phyloP scores from a whole-genome alignment of 1,140 invertebrate species.

The Paramacrobiotus metropolitanus region DNA sequence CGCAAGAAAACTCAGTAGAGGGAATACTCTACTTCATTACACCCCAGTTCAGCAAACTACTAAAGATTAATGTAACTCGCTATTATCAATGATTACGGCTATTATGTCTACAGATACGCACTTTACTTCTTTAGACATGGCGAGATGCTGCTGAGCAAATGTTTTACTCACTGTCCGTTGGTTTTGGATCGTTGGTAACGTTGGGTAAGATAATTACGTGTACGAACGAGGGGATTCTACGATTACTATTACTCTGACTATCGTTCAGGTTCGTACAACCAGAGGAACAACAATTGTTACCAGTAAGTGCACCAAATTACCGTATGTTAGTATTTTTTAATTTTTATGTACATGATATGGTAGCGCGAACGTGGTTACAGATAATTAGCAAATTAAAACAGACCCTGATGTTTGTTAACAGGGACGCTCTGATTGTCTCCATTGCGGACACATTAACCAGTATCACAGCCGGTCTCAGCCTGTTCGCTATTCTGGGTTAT shows the following conservation, averaged over 20 bases:
- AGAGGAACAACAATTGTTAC: slow-evolving; percentile 5
- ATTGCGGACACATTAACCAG: slow-evolving; percentile 25
- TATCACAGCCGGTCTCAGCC: slow-evolving; percentile 23
- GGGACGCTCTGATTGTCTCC: slow-evolving; percentile 49
- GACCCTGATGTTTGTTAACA: slow-evolving; percentile 14
- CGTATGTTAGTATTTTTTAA: background rate
- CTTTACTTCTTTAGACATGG: slow-evolving; percentile 20
- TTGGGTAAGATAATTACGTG: slow-evolving; percentile 28
- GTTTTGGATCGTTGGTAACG: slow-evolving; percentile 28
- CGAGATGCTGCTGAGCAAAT: slow-evolving; percentile 25
- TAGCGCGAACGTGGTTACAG: no score
- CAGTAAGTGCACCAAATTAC: background rate
- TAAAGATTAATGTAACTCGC: slow-evolving; percentile 21
- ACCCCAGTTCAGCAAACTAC: slow-evolving; percentile 21
- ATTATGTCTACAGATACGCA: background rate
- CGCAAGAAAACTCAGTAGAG: slow-evolving; percentile 26
- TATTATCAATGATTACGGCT: background rate
- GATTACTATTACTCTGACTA: slow-evolving; percentile 21
- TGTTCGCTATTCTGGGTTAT: slow-evolving; percentile 25
- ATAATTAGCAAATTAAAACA: background rate
- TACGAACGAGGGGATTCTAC: no score
- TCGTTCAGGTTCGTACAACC: slow-evolving; percentile 6
- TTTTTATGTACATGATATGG: background rate
- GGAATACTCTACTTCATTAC: slow-evolving; percentile 26
- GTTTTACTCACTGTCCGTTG: slow-evolving; percentile 27